Base-by-base conservation (phyloP, 2,113 vertebrate species). In the Chaetorhynchus papuensis region DNA sequence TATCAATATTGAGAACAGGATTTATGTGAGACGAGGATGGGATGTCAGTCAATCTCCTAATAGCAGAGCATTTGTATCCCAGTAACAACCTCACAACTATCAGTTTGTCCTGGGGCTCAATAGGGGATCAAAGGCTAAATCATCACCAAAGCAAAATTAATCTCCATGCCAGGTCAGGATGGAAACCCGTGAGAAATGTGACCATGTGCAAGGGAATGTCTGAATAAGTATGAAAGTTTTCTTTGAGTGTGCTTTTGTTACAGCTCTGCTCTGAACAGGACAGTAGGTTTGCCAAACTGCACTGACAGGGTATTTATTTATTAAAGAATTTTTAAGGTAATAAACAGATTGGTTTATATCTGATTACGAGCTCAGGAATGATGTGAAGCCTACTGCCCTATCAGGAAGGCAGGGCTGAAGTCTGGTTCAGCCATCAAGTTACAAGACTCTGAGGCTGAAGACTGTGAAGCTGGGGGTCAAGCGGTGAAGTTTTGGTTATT, bases 141-240 rank as follows among this genome's bases (percentile, higher is more conserved):
- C 64, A 92, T 89, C 89, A 93, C 68, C 79, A 93, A 94, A 90
- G 83, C 83, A 90, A 86, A 92, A 92, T 74, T 86, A 94, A 94
- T 93, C 91, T 90, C 90, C 41, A 15, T 59, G 56, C 82, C 79
- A 90, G 75, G 56, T 90, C 82, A 81, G 64, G 82, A 52, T 63
- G 56, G 76, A 90, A 89, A 56, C 44, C 79, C 5, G 0, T 56
- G 37, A 83, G 82, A 47, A 63, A 74, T 60, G 52, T 87, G 71
- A 10, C 77, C 47, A 24, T 5, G n/a, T 87, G 28, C 53, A 68
- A 76, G 39, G 44, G 24, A 79, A 63, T 64, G 44, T 78, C 49
- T 70, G 50, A 65, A 60, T 54, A 26, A 85, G 44, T 20, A 17
- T 8, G 33, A 6, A 35, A 59, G 27, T 76, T 85, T 92, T 47